These are phyloP conservation scores for Ammodytes marinus DNA, from an alignment of 2,113 vertebrate genomes.

Conservation along the genomic window DNA sequence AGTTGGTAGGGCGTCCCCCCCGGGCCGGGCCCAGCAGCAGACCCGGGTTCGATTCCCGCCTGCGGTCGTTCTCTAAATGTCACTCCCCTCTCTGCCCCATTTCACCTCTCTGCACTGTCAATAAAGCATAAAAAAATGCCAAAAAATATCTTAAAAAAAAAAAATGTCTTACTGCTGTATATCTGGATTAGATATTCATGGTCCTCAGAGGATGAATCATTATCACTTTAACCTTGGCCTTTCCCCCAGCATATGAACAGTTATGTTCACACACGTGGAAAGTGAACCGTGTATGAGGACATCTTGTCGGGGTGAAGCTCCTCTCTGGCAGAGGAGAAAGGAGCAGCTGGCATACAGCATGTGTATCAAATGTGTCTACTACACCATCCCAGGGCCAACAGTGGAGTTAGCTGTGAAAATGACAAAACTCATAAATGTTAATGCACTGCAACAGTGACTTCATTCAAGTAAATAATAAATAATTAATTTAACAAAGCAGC, in stretches of 20 bases:
- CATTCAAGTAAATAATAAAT: too few species aligned
- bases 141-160: too few species aligned
- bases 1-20: too few species aligned
- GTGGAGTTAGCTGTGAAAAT: neutral
- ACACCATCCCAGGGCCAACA: neutral
- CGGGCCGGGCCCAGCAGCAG: too few species aligned
- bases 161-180: neutral
- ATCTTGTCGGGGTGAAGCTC: neutral
- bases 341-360: neutral
- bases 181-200: neutral
- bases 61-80: too few species aligned
- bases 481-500: neutral
- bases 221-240: neutral
- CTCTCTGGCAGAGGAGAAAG: neutral
- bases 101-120: too few species aligned
- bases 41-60: too few species aligned
- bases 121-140: too few species aligned
- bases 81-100: too few species aligned
- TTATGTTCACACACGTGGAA: neutral
- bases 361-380: neutral
- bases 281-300: neutral
- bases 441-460: too few species aligned
- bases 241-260: neutral
- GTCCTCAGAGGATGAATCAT: neutral
- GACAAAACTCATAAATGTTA: neutral